phyloP scores from a whole-genome alignment of 2,113 vertebrate genomes.

The Anolis carolinensis region DNA sequence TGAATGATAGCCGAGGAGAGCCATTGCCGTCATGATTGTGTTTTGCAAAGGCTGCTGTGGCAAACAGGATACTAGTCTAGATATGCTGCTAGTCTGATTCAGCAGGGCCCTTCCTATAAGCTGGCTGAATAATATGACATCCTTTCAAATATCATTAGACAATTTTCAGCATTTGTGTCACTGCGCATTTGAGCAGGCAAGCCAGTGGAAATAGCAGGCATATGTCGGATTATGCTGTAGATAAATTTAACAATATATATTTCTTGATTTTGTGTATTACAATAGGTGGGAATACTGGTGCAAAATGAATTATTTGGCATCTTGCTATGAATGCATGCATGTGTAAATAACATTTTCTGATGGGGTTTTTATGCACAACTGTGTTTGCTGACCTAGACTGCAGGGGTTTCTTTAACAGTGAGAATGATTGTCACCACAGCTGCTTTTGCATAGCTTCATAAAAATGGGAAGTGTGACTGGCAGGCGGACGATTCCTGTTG shows the following conservation, averaged over 20 bases:
- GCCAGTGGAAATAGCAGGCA: not conserved
- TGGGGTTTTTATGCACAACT: not conserved
- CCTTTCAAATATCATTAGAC: not conserved
- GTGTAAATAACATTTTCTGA: not conserved
- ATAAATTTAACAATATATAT: not conserved
- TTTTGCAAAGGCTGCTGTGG: not conserved
- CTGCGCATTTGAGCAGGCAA: not conserved
- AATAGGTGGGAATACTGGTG: not conserved
- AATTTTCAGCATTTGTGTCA: not conserved
- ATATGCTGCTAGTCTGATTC: not conserved
- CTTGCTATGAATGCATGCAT: not conserved
- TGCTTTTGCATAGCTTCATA: conserved; percentile 17
- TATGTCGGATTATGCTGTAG: not conserved
- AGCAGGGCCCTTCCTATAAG: not conserved
- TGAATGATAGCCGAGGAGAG: not conserved
- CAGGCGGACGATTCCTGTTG: not conserved
- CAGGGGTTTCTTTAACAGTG: conserved; percentile 6
- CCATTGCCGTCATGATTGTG: not conserved
- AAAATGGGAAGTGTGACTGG: conserved; percentile 24
- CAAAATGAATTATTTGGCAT: not conserved
- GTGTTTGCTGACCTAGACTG: not conserved
- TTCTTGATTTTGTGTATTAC: not conserved
- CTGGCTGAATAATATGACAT: not conserved
- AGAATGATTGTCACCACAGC: not conserved
- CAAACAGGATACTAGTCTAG: not conserved